These are phyloP conservation scores for Plebejus argus DNA, from an alignment of 2,888 invertebrate genomes.

Conservation along the genomic window DNA sequence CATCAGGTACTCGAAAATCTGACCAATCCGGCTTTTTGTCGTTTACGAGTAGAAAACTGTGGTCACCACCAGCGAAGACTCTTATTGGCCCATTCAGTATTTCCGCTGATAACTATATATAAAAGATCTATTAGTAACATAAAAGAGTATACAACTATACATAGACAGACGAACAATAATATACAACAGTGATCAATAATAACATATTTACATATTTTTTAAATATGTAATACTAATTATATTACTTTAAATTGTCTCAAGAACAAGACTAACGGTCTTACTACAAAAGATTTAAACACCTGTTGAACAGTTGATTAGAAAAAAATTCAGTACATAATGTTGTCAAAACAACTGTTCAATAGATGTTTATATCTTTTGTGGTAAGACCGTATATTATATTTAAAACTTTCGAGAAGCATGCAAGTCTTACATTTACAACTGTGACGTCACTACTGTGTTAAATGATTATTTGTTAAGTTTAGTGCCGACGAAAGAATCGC, in stretches of 20 bases:
- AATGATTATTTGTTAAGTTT: background rate
- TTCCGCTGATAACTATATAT: constrained; percentile 64
- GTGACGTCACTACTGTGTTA: background rate
- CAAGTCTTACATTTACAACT: background rate
- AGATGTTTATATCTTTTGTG: too few relatives aligned
- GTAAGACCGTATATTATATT: too few relatives aligned
- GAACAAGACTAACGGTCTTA: too few relatives aligned
- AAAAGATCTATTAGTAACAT: constrained; percentile 9
- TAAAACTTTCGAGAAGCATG: constrained; percentile 1
- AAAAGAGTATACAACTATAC: background rate
- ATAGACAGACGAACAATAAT: too few relatives aligned
- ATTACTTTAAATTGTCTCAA: too few relatives aligned
- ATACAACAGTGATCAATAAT: too few relatives aligned
- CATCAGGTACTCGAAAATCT: constrained; percentile 83
- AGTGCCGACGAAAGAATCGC: constrained; percentile 24
- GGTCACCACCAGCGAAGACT: constrained; percentile 93
- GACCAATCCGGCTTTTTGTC: constrained; percentile 67
- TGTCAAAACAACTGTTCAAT: too few relatives aligned
- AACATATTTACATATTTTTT: too few relatives aligned
- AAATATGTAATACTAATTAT: too few relatives aligned
- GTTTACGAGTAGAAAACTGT: constrained; percentile 88
- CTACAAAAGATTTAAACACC: too few relatives aligned
- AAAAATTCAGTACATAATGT: too few relatives aligned
- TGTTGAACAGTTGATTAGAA: too few relatives aligned
- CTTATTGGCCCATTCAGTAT: constrained; percentile 73